These are phyloP conservation scores for Synergus japonicus DNA, from an alignment of 2,888 invertebrate species.

Conservation along the genomic window DNA sequence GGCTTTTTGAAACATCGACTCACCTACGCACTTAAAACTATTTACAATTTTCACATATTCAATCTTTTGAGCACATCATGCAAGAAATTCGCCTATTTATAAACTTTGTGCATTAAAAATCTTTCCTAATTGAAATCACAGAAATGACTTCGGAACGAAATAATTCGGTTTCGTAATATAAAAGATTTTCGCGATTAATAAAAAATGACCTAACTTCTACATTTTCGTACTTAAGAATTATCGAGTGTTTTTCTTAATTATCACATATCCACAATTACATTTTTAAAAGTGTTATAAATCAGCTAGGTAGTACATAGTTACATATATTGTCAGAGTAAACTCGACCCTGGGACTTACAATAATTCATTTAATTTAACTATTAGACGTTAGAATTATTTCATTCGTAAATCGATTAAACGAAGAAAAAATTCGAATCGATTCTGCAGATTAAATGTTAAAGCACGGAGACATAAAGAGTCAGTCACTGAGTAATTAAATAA, in stretches of 20 bases:
- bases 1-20: neutral
- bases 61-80: constrained; percentile 18
- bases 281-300: neutral
- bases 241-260: neutral
- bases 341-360: neutral
- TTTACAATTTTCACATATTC: constrained; percentile 20
- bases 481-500: neutral
- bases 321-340: neutral
- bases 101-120: constrained; percentile 31
- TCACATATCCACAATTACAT: neutral
- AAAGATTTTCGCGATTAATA: neutral
- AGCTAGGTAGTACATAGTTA: neutral
- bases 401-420: neutral
- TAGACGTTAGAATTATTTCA: neutral
- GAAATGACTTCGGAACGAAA: neutral
- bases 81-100: neutral
- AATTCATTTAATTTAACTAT: neutral
- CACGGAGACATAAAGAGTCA: neutral
- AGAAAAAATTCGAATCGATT: neutral
- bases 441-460: neutral
- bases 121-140: constrained; percentile 9
- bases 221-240: neutral
- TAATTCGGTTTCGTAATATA: neutral
- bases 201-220: neutral
- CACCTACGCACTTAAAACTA: neutral